A percentile compares a stretch with the other conserved stretches of the same genome.
phyloP scores from a whole-genome alignment of 2,797 vertebrate genomes.

The Leptoclinus maculatus region DNA sequence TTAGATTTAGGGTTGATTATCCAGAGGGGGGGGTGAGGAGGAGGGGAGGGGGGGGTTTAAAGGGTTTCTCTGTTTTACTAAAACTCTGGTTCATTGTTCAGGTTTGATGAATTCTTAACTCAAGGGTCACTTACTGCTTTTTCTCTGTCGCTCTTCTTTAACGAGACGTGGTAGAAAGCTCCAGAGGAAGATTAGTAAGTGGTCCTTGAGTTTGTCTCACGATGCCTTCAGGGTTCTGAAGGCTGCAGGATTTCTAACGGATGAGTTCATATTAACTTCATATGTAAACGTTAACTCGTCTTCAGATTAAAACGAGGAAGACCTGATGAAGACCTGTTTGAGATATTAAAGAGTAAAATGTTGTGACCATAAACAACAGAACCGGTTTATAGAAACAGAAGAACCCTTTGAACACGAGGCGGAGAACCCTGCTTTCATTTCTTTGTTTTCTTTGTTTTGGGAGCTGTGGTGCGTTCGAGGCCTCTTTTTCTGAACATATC shows the following conservation, averaged over 20 bases:
- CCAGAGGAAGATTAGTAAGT: background rate
- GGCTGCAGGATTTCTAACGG: too few relatives aligned
- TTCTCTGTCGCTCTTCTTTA: background rate
- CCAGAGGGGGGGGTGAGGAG: background rate
- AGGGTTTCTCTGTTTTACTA: slow-evolving; percentile 39
- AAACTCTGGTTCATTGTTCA: background rate
- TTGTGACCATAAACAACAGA: too few relatives aligned
- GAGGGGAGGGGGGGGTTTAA: slow-evolving; percentile 3
- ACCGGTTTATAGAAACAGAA: too few relatives aligned
- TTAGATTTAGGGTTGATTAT: slow-evolving; percentile 58
- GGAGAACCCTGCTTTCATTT: background rate
- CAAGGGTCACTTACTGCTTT: background rate
- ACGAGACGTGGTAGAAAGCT: background rate
- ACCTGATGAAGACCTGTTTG: too few relatives aligned
- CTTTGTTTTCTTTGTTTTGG: slow-evolving; percentile 15
- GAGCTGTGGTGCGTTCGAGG: slow-evolving; percentile 40
- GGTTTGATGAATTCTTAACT: background rate
- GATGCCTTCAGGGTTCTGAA: too few relatives aligned
- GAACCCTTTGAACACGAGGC: background rate
- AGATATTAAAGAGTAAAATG: too few relatives aligned
- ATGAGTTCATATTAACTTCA: too few relatives aligned
- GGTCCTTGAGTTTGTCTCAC: background rate
- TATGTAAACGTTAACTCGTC: too few relatives aligned
- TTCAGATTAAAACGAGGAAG: too few relatives aligned
- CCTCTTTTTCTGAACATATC: slow-evolving; percentile 81